Evolutionary conservation across 1,140 invertebrate genomes (phyloP).

Genomic region (Pinna nobilis): DNA sequence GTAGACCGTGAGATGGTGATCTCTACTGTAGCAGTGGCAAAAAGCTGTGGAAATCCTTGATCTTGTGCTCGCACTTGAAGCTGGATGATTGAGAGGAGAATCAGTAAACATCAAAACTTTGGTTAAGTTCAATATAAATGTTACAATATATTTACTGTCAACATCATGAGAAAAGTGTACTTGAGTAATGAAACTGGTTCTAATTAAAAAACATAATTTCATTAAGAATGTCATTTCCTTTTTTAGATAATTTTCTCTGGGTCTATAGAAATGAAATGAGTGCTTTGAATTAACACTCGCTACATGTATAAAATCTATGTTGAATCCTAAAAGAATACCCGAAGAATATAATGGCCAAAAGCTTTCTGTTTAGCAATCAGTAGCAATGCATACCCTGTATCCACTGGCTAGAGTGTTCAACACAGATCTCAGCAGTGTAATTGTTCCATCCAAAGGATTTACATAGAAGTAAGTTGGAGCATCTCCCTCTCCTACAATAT

Average conservation of each 20-base stretch:
- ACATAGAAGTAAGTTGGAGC: constrained; percentile 49
- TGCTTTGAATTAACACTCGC: too few species aligned
- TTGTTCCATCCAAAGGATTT: constrained; percentile 40
- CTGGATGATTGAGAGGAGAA: too few species aligned
- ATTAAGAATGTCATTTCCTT: too few species aligned
- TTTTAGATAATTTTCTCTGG: too few species aligned
- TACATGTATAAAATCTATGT: too few species aligned
- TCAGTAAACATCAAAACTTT: too few species aligned
- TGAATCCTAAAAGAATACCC: neutral
- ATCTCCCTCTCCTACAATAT: constrained; percentile 29
- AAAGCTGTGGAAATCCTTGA: constrained; percentile 44
- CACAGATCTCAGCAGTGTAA: constrained; percentile 49
- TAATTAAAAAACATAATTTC: too few species aligned
- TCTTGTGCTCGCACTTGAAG: constrained; percentile 50
- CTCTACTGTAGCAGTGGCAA: constrained; percentile 43
- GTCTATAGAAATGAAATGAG: too few species aligned
- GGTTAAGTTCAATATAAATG: too few species aligned
- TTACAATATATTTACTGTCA: too few species aligned
- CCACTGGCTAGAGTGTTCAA: constrained; percentile 40
- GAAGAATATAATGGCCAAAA: neutral
- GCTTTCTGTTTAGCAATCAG: neutral
- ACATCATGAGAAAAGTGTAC: too few species aligned
- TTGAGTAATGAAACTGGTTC: too few species aligned
- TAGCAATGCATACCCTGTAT: constrained; percentile 56
- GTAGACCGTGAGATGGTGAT: constrained; percentile 45